Evolutionary conservation across 1,140 invertebrate species (phyloP).

Genomic region (Aphaenogaster floridana): DNA sequence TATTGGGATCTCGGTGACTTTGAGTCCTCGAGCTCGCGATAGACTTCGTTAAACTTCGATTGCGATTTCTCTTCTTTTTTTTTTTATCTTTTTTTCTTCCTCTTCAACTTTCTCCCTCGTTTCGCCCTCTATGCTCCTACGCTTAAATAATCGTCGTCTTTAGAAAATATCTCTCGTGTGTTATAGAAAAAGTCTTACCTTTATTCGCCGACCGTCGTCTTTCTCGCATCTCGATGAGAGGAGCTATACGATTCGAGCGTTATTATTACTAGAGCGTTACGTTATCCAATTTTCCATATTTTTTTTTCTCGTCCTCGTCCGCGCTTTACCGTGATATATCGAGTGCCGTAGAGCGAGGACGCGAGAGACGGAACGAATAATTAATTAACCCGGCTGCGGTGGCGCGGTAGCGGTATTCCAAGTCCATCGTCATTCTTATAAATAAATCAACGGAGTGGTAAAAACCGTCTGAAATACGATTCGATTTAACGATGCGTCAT

Average conservation of each 20-base stretch:
- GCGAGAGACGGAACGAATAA: slow-evolving; percentile 53
- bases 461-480: slow-evolving; percentile 6
- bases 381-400: slow-evolving; percentile 24
- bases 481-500: slow-evolving; percentile 1
- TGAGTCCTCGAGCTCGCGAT: slow-evolving; percentile 18
- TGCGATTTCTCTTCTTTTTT: background rate
- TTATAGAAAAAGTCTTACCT: slow-evolving; percentile 59
- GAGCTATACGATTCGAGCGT: slow-evolving; percentile 27
- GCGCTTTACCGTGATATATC: slow-evolving; percentile 40
- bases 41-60: background rate
- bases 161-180: slow-evolving; percentile 53
- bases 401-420: slow-evolving; percentile 20
- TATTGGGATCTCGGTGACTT: slow-evolving; percentile 13
- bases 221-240: slow-evolving; percentile 10
- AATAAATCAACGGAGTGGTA: slow-evolving; percentile 45
- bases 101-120: background rate
- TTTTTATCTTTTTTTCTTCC: background rate
- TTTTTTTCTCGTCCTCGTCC: slow-evolving; percentile 1
- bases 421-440: slow-evolving; percentile 32
- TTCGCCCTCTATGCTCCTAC: background rate
- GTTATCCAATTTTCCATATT: slow-evolving; percentile 11
- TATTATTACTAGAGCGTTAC: slow-evolving; percentile 45
- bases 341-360: slow-evolving; percentile 44
- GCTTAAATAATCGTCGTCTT: slow-evolving; percentile 46
- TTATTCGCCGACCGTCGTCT: slow-evolving; percentile 44